phyloP scores from a whole-genome alignment of 2,113 vertebrate species.

The Melanotaenia duboulayi region DNA sequence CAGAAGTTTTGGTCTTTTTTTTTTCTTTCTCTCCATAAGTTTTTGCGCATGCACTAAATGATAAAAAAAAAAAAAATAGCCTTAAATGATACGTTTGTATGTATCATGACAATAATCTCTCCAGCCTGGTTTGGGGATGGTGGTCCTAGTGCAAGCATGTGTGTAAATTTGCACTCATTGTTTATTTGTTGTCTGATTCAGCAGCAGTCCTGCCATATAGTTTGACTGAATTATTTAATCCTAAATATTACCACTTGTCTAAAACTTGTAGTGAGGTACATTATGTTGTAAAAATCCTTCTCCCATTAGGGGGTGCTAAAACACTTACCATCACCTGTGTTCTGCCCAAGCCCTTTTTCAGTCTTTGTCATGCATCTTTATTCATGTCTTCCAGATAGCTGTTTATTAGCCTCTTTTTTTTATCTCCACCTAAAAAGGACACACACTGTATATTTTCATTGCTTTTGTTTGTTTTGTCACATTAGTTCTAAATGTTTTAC shows the following conservation, averaged over 20 bases:
- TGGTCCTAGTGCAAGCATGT: too few relatives aligned
- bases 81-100: too few relatives aligned
- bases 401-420: constrained; percentile 61
- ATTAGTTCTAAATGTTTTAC: constrained; percentile 32
- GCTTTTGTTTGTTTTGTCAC: constrained; percentile 46
- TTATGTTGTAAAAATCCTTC: background rate
- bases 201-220: constrained; percentile 6
- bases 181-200: constrained; percentile 22
- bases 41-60: too few relatives aligned
- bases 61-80: too few relatives aligned
- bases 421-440: constrained; percentile 47
- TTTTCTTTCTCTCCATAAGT: too few relatives aligned
- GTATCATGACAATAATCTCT: too few relatives aligned
- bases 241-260: constrained; percentile 7
- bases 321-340: constrained; percentile 56
- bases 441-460: constrained; percentile 34
- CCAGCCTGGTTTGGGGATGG: too few relatives aligned
- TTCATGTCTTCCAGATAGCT: constrained; percentile 37
- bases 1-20: too few relatives aligned
- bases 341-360: constrained; percentile 21
- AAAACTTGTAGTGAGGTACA: background rate
- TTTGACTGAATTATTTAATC: constrained; percentile 10
- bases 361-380: constrained; percentile 39
- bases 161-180: background rate
- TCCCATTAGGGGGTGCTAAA: constrained; percentile 81